phyloP scores from a whole-genome alignment of 2,113 vertebrate genomes.

The Cyprinodon tularosa region DNA sequence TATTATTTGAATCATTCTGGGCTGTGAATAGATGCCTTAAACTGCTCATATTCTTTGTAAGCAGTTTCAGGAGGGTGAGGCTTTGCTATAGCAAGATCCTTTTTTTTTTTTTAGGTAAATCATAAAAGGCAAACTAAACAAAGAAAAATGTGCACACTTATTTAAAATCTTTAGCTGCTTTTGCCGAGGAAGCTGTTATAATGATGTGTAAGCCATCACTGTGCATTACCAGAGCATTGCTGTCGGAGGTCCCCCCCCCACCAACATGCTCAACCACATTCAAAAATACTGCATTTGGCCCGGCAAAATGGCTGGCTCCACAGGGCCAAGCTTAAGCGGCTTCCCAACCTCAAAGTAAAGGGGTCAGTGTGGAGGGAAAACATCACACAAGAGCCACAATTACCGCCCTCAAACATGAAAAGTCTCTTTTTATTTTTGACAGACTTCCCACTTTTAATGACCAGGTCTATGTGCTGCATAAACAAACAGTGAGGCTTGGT shows the following conservation, averaged over 20 bases:
- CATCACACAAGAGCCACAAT: slow-evolving; percentile 83
- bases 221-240: slow-evolving; percentile 65
- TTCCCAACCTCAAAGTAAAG: slow-evolving; percentile 70
- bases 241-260: slow-evolving; percentile 43
- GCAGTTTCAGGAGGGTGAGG: slow-evolving; percentile 34
- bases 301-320: slow-evolving; percentile 63
- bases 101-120: slow-evolving; percentile 36
- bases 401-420: slow-evolving; percentile 83
- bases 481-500: slow-evolving; percentile 76
- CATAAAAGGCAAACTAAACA: slow-evolving; percentile 49
- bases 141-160: slow-evolving; percentile 60
- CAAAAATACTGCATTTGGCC: slow-evolving; percentile 66
- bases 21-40: slow-evolving; percentile 50
- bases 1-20: slow-evolving; percentile 46
- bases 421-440: slow-evolving; percentile 82
- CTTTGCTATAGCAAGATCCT: background rate
- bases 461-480: slow-evolving; percentile 72
- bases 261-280: slow-evolving; percentile 55
- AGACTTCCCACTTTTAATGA: slow-evolving; percentile 79
- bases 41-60: slow-evolving; percentile 50
- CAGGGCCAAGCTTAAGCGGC: slow-evolving; percentile 69
- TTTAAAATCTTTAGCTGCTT: slow-evolving; percentile 59
- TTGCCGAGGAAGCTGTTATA: slow-evolving; percentile 71
- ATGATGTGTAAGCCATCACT: slow-evolving; percentile 65
- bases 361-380: slow-evolving; percentile 78